Percentiles rank a stretch among this genome's conserved stretches.
Conservation (phyloP, 2,113 vertebrate species). For the Cyanistes caeruleus region DNA sequence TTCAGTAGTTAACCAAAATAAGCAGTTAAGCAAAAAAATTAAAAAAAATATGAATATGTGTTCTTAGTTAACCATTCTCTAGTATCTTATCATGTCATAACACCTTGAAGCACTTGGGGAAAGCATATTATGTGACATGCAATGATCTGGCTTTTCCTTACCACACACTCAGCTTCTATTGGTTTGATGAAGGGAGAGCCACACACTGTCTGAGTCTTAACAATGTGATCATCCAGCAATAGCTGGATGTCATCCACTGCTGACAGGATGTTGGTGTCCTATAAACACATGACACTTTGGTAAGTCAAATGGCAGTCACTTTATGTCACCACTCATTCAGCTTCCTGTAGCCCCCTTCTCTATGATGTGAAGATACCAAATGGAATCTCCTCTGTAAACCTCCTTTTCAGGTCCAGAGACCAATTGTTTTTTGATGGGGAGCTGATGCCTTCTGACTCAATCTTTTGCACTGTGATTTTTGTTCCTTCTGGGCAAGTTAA, state of each 20-base stretch:
- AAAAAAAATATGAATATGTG: neutral
- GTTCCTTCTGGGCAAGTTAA: neutral
- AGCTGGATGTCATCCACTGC: constrained; percentile 90
- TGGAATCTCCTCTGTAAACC: neutral
- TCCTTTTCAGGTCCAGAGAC: neutral
- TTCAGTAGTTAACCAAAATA: neutral
- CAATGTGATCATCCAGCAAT: constrained; percentile 89
- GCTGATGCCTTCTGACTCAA: neutral
- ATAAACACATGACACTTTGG: constrained; percentile 1
- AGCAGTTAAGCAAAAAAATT: neutral
- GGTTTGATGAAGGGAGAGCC: constrained; percentile 90
- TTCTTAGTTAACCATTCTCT: neutral
- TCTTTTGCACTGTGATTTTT: neutral
- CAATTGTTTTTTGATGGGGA: neutral
- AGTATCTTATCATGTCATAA: neutral
- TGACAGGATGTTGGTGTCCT: constrained; percentile 86
- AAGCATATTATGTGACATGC: neutral
- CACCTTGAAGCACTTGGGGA: neutral
- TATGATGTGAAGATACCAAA: neutral
- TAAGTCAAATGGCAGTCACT: neutral
- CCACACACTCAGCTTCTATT: constrained; percentile 87
- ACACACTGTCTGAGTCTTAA: constrained; percentile 91
- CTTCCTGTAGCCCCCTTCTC: neutral
- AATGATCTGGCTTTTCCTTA: constrained; percentile 66
- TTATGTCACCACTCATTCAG: neutral